phyloP scores from a whole-genome alignment of 35 echinoderm and acorn worm species.

The Amphiura filiformis region DNA sequence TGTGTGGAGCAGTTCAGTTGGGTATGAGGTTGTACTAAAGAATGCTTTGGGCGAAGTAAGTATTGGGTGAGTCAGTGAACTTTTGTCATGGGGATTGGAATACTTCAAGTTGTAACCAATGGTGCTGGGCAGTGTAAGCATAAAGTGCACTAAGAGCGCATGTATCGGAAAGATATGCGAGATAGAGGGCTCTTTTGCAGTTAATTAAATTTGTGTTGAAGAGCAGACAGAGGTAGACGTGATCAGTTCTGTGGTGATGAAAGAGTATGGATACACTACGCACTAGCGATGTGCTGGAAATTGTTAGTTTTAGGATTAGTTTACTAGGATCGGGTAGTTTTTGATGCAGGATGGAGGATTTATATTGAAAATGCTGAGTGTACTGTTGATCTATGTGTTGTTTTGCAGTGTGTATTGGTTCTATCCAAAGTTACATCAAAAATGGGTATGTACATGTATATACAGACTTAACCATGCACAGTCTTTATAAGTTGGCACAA shows the following conservation, averaged over 20 bases:
- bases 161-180: not conserved
- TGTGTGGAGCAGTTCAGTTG: not conserved
- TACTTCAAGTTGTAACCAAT: not conserved
- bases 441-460: not conserved
- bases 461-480: too few species aligned
- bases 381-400: not conserved
- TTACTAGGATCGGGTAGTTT: not conserved
- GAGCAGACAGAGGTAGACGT: not conserved
- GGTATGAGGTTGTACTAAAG: not conserved
- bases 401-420: slow-evolving; percentile 6
- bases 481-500: too few species aligned
- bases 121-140: not conserved
- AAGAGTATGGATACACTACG: not conserved
- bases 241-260: not conserved
- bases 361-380: not conserved
- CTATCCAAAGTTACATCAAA: not conserved
- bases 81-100: not conserved
- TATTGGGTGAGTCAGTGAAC: not conserved
- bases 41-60: not conserved
- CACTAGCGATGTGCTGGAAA: not conserved
- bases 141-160: not conserved
- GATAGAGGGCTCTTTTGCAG: not conserved
- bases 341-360: not conserved
- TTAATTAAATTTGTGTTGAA: not conserved
- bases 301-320: not conserved